A percentile compares a stretch with the other conserved stretches of the same genome.
These are phyloP conservation scores for Agrypnus murinus DNA, from an alignment of 2,888 invertebrate species.

Conservation along the genomic window DNA sequence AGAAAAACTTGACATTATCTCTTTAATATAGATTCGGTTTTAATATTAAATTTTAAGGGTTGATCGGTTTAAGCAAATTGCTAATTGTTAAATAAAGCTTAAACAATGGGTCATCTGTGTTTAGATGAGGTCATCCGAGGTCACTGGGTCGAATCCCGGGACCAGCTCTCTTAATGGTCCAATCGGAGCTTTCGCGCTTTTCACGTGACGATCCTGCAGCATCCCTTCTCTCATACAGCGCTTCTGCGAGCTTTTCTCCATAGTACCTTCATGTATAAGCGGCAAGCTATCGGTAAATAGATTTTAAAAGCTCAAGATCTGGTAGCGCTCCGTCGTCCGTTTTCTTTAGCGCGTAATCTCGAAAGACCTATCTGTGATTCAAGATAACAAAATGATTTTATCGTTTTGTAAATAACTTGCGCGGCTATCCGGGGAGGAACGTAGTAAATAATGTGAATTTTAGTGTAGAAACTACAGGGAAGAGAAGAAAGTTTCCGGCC, in stretches of 20 bases:
- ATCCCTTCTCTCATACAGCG: constrained; percentile 66
- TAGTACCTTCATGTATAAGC: constrained; percentile 57
- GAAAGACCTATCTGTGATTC: constrained; percentile 34
- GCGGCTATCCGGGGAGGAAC: neutral
- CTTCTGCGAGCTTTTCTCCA: constrained; percentile 56
- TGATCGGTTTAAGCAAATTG: constrained; percentile 18
- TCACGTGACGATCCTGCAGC: constrained; percentile 69
- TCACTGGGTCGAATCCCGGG: constrained; percentile 72
- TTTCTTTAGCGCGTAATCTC: constrained; percentile 11
- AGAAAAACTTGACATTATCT: too few species aligned
- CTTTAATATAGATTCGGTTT: too few species aligned
- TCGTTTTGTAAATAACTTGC: constrained; percentile 19
- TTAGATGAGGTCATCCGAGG: constrained; percentile 69
- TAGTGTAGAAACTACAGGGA: constrained; percentile 20
- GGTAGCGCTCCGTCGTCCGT: constrained; percentile 36
- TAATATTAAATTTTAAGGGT: constrained; percentile 4
- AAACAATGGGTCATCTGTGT: constrained; percentile 51
- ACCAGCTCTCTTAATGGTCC: constrained; percentile 63
- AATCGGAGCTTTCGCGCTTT: constrained; percentile 63
- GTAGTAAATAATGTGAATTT: constrained; percentile 20
- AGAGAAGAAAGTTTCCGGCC: constrained; percentile 47
- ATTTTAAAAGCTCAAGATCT: constrained; percentile 48
- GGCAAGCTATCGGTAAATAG: constrained; percentile 54
- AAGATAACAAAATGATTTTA: constrained; percentile 31
- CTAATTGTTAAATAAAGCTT: constrained; percentile 35